A percentile compares a stretch with the other conserved stretches of the same genome.
Evolutionary conservation across 64 coral and sea anemone species (phyloP).

Genomic region (Exaiptasia diaphana): DNA sequence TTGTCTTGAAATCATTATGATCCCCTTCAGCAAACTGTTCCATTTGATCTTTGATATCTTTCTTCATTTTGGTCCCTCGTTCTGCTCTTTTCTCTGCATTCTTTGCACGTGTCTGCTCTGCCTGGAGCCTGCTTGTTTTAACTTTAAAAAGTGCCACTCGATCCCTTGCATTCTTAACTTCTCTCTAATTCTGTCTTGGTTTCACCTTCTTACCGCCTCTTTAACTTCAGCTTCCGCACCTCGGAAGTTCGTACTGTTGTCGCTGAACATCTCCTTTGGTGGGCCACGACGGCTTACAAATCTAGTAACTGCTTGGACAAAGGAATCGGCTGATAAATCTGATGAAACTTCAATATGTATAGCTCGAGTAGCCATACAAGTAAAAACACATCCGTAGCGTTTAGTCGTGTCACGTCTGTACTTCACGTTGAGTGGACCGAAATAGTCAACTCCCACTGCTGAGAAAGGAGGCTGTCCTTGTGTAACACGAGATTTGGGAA

Average conservation of each 20-base stretch:
- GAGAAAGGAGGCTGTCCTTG: neutral
- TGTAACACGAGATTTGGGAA: neutral
- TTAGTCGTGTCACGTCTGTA: neutral
- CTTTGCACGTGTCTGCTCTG: neutral
- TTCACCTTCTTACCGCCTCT: neutral
- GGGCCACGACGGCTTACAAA: constrained; percentile 35
- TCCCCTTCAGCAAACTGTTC: neutral
- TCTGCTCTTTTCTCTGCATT: neutral
- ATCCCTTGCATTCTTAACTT: constrained; percentile 29
- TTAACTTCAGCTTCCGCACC: constrained; percentile 41
- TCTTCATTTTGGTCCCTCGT: neutral
- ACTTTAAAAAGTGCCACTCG: constrained; percentile 45
- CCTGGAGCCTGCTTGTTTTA: neutral
- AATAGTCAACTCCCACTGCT: constrained; percentile 28
- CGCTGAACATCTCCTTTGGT: constrained; percentile 38
- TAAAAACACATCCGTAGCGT: constrained; percentile 45
- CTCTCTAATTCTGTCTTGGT: constrained; percentile 13
- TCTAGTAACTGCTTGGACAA: neutral
- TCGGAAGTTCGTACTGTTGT: constrained; percentile 46
- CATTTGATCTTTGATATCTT: neutral
- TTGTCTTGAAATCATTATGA: neutral
- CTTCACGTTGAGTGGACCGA: constrained; percentile 9
- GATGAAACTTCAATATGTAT: constrained; percentile 28
- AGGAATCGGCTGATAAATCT: neutral
- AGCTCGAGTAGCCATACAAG: constrained; percentile 9